A percentile compares a stretch with the other conserved stretches of the same genome.
phyloP scores from a whole-genome alignment of 2,797 vertebrate genomes.

The Triplophysa bombifrons region DNA sequence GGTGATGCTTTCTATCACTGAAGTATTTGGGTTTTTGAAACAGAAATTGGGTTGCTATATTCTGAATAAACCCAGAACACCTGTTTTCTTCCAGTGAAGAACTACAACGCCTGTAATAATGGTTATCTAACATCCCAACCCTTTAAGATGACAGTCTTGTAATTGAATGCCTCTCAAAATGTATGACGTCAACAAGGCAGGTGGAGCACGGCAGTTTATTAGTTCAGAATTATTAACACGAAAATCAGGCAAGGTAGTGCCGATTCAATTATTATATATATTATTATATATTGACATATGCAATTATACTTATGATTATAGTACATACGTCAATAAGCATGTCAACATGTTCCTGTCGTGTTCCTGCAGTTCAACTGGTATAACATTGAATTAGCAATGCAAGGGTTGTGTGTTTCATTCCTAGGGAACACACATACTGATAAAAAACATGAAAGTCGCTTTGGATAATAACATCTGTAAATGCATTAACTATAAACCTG shows the following conservation, averaged over 20 bases:
- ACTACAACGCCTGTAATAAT: constrained; percentile 50
- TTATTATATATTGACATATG: neutral
- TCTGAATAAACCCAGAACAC: constrained; percentile 46
- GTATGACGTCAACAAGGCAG: neutral
- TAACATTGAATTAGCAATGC: too few relatives aligned
- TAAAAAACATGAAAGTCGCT: too few relatives aligned
- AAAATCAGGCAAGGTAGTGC: neutral
- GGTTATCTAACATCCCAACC: constrained; percentile 45
- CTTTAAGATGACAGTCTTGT: constrained; percentile 43
- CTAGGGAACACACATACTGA: too few relatives aligned
- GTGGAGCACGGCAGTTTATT: neutral
- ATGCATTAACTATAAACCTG: neutral
- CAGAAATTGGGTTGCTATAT: constrained; percentile 31
- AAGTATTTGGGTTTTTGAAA: constrained; percentile 30
- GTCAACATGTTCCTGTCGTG: neutral
- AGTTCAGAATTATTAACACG: neutral
- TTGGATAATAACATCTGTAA: neutral
- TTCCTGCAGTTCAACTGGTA: too few relatives aligned
- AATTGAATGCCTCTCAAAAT: constrained; percentile 1
- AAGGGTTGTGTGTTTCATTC: too few relatives aligned
- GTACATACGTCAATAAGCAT: neutral
- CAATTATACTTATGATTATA: neutral
- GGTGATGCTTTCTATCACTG: constrained; percentile 30
- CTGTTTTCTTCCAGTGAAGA: constrained; percentile 29
- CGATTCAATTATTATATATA: neutral